Evolutionary conservation across 2,888 invertebrate genomes (phyloP).

Genomic region (Melanotus villosus): DNA sequence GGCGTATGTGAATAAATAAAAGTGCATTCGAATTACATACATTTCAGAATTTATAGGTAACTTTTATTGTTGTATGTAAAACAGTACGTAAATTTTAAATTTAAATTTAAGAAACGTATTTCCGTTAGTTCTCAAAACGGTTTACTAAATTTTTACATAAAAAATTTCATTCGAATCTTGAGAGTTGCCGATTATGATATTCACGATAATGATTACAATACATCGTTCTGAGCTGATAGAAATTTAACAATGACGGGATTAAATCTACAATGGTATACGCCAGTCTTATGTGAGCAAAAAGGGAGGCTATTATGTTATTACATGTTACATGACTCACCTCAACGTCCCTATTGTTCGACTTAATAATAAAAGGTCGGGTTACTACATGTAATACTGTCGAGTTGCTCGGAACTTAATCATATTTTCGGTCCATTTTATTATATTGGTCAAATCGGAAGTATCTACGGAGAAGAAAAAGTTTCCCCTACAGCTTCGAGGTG

Average conservation of each 20-base stretch:
- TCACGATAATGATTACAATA: neutral
- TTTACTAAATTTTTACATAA: too few relatives aligned
- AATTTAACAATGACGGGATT: slow-evolving; percentile 38
- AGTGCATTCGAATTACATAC: slow-evolving; percentile 24
- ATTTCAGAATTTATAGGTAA: slow-evolving; percentile 26
- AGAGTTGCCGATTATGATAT: neutral
- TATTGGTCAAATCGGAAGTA: neutral
- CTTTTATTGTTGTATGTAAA: slow-evolving; percentile 23
- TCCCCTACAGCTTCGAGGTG: slow-evolving; percentile 15
- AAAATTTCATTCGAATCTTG: neutral
- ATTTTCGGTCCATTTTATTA: slow-evolving; percentile 23
- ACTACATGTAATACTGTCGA: slow-evolving; percentile 35
- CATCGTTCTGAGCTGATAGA: slow-evolving; percentile 2
- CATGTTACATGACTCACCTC: slow-evolving; percentile 46
- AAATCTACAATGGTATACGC: slow-evolving; percentile 31
- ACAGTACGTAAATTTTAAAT: slow-evolving; percentile 7
- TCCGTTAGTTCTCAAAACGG: neutral
- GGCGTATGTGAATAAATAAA: slow-evolving; percentile 38
- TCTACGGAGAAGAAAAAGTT: neutral
- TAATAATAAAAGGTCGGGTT: slow-evolving; percentile 43
- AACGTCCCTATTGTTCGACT: slow-evolving; percentile 38
- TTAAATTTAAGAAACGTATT: neutral
- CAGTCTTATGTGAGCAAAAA: slow-evolving; percentile 39
- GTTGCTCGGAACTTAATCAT: slow-evolving; percentile 38
- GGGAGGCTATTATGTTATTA: slow-evolving; percentile 45